These are phyloP conservation scores for Heliocidaris erythrogramma DNA, from an alignment of 35 echinoderm and acorn worm species.

Conservation along the genomic window DNA sequence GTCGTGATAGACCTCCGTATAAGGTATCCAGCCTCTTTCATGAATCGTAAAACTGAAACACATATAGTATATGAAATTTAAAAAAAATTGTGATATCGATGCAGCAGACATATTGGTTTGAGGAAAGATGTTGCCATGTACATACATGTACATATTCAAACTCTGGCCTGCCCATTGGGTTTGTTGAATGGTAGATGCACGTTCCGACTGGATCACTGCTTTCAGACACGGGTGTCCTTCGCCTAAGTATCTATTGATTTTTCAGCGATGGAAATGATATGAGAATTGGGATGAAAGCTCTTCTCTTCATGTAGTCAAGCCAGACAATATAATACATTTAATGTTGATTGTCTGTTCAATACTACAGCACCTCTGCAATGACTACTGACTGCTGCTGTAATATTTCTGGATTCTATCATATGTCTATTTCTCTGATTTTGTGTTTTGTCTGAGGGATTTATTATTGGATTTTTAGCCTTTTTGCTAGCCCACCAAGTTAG, in stretches of 20 bases:
- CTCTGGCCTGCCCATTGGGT: not conserved
- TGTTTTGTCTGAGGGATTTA: not conserved
- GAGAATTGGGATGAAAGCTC: not conserved
- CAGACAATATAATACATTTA: not conserved
- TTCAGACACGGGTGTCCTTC: not conserved
- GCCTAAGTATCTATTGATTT: not conserved
- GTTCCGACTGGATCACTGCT: not conserved
- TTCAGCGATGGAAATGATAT: not conserved
- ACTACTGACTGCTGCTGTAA: not conserved
- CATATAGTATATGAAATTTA: too few species aligned
- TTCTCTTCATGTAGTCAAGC: not conserved
- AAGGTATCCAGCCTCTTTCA: too few species aligned
- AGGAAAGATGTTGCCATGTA: not conserved
- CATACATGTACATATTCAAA: not conserved
- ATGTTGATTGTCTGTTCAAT: constrained; percentile 1
- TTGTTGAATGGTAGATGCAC: not conserved
- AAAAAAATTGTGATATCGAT: too few species aligned
- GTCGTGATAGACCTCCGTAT: too few species aligned
- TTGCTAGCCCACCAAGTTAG: not conserved
- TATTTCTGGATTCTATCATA: not conserved
- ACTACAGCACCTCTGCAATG: not conserved
- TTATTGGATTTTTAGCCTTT: not conserved
- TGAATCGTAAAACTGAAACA: too few species aligned
- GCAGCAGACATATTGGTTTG: too few species aligned
- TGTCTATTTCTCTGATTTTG: not conserved